Base-by-base conservation (phyloP, 1,140 invertebrate species). In the Sesamia nonagrioides region DNA sequence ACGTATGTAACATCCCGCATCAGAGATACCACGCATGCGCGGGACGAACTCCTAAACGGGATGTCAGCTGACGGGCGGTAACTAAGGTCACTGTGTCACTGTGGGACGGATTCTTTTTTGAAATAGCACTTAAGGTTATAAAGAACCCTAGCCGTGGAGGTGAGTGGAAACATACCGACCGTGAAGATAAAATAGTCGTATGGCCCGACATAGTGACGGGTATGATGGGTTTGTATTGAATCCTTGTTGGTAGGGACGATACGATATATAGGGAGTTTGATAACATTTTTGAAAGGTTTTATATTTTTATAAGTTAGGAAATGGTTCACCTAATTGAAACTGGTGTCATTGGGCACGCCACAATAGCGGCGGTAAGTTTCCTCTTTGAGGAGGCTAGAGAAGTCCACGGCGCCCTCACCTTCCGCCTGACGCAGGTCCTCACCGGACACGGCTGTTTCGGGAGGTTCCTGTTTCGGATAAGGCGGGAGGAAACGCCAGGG, bases 1-100 rank as follows among this genome's bases (percentile, higher is more conserved):
- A 79, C 73, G 61, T 77, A 69, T 72, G 66, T 74, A 73, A 66
- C 75, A 82, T 83, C 81, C 82, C 76, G 81, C 81, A 81, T 78
- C 81, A 80, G 74, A 68, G 45, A 42, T 56, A 42, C 54, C 9
- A 82, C 91, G 89, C 89, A 87, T 84, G 88, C 87, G 88, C 75
- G 48, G 77, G 35, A 72, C 79, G 76, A 63, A 72, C 50, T 50
- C 80, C 81, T 79, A 81, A 89, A 89, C 88, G 83, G 88, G 86
- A 86, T 88, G 83, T 90, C 91, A 92, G 91, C 91, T 92, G 91
- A 91, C 84, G 84, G 82, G 79, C 84, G 82, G 78, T 74, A 86
- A 85, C 88, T 91, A 92, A 91, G 91, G 91, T 92, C 89, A 92
- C 82, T 91, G 88, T 92, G 91, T 92, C 91, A 91, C 68, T 84